Base-by-base conservation (phyloP, 2,888 invertebrate genomes). In the Aleiodes testaceus region DNA sequence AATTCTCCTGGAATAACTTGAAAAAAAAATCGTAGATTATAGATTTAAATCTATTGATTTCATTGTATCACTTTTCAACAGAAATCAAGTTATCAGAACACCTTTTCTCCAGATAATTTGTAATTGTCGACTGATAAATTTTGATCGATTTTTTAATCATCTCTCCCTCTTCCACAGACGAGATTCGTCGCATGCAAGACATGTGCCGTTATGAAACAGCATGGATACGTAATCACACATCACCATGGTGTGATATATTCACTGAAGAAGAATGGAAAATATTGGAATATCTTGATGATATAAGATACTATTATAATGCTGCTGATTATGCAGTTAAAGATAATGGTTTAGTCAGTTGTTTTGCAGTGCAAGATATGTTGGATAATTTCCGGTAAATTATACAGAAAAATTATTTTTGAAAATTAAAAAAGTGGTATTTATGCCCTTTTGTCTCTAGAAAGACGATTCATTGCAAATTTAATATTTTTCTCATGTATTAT, bases 181-280 rank as follows among this genome's bases (percentile, higher is more conserved):
- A 36, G 5, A 59, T 59, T 59, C 59, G 18, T 20, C 36, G 26
- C 7, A 92, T 94, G 85, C 94, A 92, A 81, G 91, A 93, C 72
- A 91, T 93, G 89, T 95, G 95, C 78, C 90, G 93, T 1, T 94
- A 92, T 85, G 92, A 94, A 79, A 94, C 93, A 83, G 93, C 94
- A 0, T 93, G 93, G 93, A 90, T 91, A 72, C 89, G 92, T 83
- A 89, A 73, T 85, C 90, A 76, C 87, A 90, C 75, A 16, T 93
- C 94, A 2, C 89, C 93, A 0, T 95, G 94, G 94, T 95, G 95
- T 82, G 90, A 91, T 53, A 91, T 91, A 0, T 94, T 95, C 83
- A 91, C 91, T 14, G 90, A 90, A 70, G 89, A 91, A 18, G 93
- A 94, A 77, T 88, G 94, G 9, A 89, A 90, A 74, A 88, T 93